Conservation (phyloP, 2,888 invertebrate genomes). For the Eupithecia inturbata region DNA sequence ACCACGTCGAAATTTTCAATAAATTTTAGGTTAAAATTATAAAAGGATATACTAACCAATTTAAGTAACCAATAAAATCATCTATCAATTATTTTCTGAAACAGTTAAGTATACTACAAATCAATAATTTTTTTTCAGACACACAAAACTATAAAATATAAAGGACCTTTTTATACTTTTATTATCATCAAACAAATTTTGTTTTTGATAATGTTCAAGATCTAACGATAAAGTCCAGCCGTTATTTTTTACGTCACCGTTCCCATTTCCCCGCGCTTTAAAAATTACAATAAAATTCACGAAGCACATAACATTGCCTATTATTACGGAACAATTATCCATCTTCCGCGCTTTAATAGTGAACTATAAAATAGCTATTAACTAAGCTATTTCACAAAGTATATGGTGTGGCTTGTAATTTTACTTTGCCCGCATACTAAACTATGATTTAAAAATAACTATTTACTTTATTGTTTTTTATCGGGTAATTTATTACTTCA, state of each 20-base stretch:
- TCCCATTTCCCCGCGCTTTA: slow-evolving; percentile 26
- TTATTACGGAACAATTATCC: slow-evolving; percentile 49
- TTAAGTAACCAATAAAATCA: too few species aligned
- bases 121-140: too few species aligned
- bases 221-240: slow-evolving; percentile 13
- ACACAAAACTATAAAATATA: not conserved
- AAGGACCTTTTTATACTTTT: not conserved
- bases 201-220: slow-evolving; percentile 7
- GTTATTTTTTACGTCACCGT: slow-evolving; percentile 30
- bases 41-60: too few species aligned
- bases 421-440: slow-evolving; percentile 43
- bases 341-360: slow-evolving; percentile 56
- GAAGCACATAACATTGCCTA: slow-evolving; percentile 43
- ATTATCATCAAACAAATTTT: not conserved
- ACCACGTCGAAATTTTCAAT: too few species aligned
- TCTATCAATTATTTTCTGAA: too few species aligned
- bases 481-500: slow-evolving; percentile 28
- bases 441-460: slow-evolving; percentile 33
- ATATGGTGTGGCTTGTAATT: slow-evolving; percentile 50
- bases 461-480: slow-evolving; percentile 39
- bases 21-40: too few species aligned
- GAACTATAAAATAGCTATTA: slow-evolving; percentile 62
- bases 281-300: slow-evolving; percentile 42
- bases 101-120: too few species aligned
- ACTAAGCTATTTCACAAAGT: slow-evolving; percentile 51